Base-by-base conservation (phyloP, 2,113 vertebrate species). In the Canis aureus region DNA sequence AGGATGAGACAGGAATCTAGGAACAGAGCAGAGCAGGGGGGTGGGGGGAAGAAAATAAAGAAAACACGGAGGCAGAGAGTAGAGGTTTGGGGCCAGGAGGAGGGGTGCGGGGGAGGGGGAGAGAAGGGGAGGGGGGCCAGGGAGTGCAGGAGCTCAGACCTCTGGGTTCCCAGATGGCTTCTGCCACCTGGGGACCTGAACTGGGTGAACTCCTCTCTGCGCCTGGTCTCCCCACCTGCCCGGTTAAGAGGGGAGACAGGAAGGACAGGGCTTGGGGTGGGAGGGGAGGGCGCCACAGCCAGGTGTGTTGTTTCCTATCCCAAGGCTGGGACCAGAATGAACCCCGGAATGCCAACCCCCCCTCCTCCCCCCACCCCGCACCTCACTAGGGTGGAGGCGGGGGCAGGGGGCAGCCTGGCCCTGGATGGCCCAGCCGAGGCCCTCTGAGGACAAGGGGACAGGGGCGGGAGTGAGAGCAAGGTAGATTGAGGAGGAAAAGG, bases 381-480 rank as follows among this genome's bases (percentile, higher is more conserved):
- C 43, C 43, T 43, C 43, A 43, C 43, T 43, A 43, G 43, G 43
- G 7, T 43, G 43, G 43, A 43, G 43, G 43, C 43, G 6, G 43
- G 43, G 43, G 6, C 5, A 43, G 43, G 32, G 0, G 8, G 49
- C 13, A 8, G 16, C 57, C 12, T 38, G 51, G 25, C n/a, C 12
- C 0, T 4, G 22, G 27, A 43, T 8, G 1, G 4, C 51, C 9
- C 20, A 2, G 0, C 10, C 19, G 0, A 0, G 27, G 32, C 3
- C 57, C 60, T 76, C 27, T 11, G 7, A 2, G 11, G 27, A 16
- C 55, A 3, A 53, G 57, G 23, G 11, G 27, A 16, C 55, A 3
- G 59, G 51, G 23, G 0, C 0, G 5, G 88, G 6, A 0, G 7
- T 0, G 3, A n/a, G 29, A 15, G 23, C 5, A 1, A 60, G 51